Conservation (phyloP, 2,797 vertebrate species). For the Adrianichthys oophorus region DNA sequence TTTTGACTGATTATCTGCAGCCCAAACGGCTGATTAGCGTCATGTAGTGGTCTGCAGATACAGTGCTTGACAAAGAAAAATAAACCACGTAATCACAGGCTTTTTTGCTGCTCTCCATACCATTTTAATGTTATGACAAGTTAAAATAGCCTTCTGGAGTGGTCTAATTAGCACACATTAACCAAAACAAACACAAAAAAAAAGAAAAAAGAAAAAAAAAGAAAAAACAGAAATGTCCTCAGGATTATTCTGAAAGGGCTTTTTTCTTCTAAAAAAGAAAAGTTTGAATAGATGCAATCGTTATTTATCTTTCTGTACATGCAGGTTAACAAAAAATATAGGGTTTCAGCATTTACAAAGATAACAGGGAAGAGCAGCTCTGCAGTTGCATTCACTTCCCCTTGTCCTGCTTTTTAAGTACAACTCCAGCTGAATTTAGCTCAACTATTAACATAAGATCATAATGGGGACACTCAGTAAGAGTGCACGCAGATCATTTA, state of each 20-base stretch:
- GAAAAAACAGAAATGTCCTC: slow-evolving; percentile 12
- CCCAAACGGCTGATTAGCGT: slow-evolving; percentile 33
- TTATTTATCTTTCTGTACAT: no score
- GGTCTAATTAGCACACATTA: slow-evolving; percentile 38
- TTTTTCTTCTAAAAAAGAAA: no score
- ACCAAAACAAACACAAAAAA: slow-evolving; percentile 38
- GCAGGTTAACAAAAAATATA: slow-evolving; percentile 3
- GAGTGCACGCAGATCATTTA: not conserved
- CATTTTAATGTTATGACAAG: slow-evolving; percentile 38
- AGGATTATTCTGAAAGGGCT: not conserved
- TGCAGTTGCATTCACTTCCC: slow-evolving; percentile 2
- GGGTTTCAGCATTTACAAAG: slow-evolving; percentile 14
- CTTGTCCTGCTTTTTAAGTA: slow-evolving; percentile 10
- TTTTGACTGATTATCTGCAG: slow-evolving; percentile 43
- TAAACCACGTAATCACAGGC: slow-evolving; percentile 45
- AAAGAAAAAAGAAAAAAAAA: no score
- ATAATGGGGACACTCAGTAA: slow-evolving; percentile 6
- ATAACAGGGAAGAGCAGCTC: slow-evolving; percentile 1
- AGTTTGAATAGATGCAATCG: no score
- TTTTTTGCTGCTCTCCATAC: slow-evolving; percentile 24
- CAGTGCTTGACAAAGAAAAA: slow-evolving; percentile 32
- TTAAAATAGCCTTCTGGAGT: slow-evolving; percentile 21
- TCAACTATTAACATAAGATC: slow-evolving; percentile 15
- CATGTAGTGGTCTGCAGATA: slow-evolving; percentile 10
- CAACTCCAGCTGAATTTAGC: slow-evolving; percentile 20